Evolutionary conservation across 2,113 vertebrate species (phyloP).

Genomic region (Plotosus lineatus): DNA sequence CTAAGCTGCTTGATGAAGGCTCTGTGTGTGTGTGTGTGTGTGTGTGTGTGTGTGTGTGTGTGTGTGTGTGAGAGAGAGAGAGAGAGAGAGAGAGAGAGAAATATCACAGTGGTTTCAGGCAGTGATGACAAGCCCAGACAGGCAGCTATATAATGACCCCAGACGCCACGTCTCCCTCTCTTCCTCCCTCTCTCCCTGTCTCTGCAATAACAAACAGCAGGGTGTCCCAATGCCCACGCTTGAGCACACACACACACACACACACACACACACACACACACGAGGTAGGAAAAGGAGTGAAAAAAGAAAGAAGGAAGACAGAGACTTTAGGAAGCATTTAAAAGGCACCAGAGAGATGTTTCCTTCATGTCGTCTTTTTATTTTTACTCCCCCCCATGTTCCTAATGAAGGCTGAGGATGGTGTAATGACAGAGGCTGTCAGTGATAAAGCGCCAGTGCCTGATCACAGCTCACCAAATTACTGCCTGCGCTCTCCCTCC

Average conservation of each 20-base stretch:
- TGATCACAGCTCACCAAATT: conserved; percentile 75
- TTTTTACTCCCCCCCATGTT: conserved; percentile 39
- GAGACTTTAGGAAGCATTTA: conserved; percentile 46
- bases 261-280: conserved; percentile 6
- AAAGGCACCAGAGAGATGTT: conserved; percentile 56
- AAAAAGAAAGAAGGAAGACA: conserved; percentile 57
- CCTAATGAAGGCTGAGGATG: conserved; percentile 66
- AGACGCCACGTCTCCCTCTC: conserved; percentile 51
- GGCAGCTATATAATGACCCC: conserved; percentile 54
- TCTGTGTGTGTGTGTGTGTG: conserved; percentile 29
- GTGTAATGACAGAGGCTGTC: conserved; percentile 71
- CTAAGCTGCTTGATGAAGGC: conserved; percentile 59
- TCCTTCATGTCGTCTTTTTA: conserved; percentile 50
- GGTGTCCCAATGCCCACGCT: conserved; percentile 29
- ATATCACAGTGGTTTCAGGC: conserved; percentile 73
- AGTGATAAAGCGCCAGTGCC: conserved; percentile 53
- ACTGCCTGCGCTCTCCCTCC: conserved; percentile 72
- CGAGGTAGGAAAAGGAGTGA: conserved; percentile 32
- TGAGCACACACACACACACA: conserved; percentile 1
- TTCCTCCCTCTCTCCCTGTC: conserved; percentile 53
- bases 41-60: not conserved
- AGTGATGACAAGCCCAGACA: conserved; percentile 73
- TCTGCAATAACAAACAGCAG: conserved; percentile 69
- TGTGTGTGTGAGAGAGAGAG: not conserved
- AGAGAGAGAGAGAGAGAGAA: conserved; percentile 50